These are phyloP conservation scores for Rhopalosiphum maidis DNA, from an alignment of 1,140 invertebrate genomes.

Conservation along the genomic window DNA sequence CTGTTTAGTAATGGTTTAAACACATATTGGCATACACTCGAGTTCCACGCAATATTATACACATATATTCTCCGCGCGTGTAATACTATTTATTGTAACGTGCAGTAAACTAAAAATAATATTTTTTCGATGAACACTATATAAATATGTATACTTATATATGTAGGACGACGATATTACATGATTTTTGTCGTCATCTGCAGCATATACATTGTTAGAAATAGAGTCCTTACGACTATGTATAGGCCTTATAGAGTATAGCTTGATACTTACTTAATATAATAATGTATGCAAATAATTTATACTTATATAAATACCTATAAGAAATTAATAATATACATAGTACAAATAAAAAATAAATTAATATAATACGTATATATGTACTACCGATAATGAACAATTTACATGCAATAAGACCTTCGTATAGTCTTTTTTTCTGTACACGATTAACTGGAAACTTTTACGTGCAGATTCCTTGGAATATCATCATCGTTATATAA, in stretches of 20 bases:
- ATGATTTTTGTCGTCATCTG: background rate
- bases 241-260: background rate
- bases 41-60: background rate
- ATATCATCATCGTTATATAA: background rate
- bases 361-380: background rate
- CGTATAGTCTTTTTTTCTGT: background rate
- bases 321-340: background rate
- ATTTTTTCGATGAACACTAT: background rate
- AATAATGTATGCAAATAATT: background rate
- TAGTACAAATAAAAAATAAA: background rate
- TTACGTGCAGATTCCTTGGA: background rate
- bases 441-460: constrained; percentile 18
- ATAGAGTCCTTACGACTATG: background rate
- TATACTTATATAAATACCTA: too few species aligned
- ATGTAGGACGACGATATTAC: background rate
- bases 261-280: background rate
- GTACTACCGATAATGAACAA: background rate
- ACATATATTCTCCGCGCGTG: background rate
- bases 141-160: background rate
- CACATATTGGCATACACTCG: constrained; percentile 29
- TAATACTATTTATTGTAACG: background rate
- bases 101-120: constrained; percentile 8
- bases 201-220: background rate
- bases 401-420: background rate
- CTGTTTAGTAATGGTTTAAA: constrained; percentile 20